Percentiles rank a stretch among this genome's conserved stretches.
These are phyloP conservation scores for Bombylius discolor DNA, from an alignment of 2,888 invertebrate genomes.

Conservation along the genomic window DNA sequence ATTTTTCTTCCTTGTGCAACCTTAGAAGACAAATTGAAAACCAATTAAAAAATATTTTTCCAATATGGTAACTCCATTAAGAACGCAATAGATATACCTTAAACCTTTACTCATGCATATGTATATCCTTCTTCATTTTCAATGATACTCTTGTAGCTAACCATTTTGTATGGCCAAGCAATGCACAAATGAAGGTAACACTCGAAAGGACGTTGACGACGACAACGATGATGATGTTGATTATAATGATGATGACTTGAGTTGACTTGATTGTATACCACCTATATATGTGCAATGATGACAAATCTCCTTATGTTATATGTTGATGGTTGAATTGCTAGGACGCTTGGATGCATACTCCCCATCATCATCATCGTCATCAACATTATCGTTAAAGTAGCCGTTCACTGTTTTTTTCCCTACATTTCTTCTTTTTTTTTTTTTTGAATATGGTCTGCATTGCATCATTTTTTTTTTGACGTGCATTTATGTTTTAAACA, in stretches of 20 bases:
- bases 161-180: slow-evolving; percentile 20
- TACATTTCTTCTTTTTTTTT: too few relatives aligned
- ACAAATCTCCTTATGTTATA: neutral
- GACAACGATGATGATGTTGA: slow-evolving; percentile 1
- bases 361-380: too few relatives aligned
- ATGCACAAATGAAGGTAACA: slow-evolving; percentile 8
- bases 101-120: neutral
- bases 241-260: neutral
- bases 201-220: slow-evolving; percentile 15
- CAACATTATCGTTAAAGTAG: neutral
- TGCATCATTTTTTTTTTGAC: too few relatives aligned
- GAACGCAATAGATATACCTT: too few relatives aligned
- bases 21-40: too few relatives aligned
- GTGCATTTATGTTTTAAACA: too few relatives aligned
- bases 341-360: too few relatives aligned
- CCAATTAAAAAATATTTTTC: too few relatives aligned
- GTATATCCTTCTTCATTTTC: neutral
- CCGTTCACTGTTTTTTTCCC: too few relatives aligned
- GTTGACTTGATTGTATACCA: neutral
- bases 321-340: neutral
- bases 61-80: too few relatives aligned
- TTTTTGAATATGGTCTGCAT: neutral
- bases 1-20: too few relatives aligned
- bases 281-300: too few relatives aligned
- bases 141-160: slow-evolving; percentile 13